Percentiles rank a stretch among this genome's conserved stretches.
These are phyloP conservation scores for Orientallactaga bullata DNA, from an alignment of 2,113 vertebrate genomes.

Conservation along the genomic window DNA sequence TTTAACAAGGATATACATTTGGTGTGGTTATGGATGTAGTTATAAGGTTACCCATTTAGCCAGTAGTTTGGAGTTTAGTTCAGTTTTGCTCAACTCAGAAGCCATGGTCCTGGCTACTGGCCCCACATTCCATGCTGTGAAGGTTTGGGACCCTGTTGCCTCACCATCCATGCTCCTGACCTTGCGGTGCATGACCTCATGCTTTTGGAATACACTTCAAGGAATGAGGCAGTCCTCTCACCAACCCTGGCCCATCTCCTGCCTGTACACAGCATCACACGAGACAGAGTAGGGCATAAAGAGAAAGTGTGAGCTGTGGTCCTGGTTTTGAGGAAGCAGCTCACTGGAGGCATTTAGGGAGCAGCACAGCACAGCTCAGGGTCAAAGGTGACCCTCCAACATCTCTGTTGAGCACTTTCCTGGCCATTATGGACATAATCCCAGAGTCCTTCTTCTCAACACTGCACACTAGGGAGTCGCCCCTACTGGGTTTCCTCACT, in stretches of 20 bases:
- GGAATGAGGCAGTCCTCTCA: slow-evolving; percentile 53
- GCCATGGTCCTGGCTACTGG: background rate
- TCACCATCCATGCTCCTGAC: slow-evolving; percentile 44
- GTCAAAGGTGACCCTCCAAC: background rate
- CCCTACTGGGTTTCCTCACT: background rate
- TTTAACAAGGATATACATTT: background rate
- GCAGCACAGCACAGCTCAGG: background rate
- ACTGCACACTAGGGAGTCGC: background rate
- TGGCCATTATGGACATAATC: background rate
- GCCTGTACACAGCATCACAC: background rate
- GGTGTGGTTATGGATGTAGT: background rate
- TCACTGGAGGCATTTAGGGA: background rate
- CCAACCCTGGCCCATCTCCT: slow-evolving; percentile 44
- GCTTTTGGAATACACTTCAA: slow-evolving; percentile 64
- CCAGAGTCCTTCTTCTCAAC: background rate
- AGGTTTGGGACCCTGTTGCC: background rate
- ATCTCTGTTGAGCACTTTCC: background rate
- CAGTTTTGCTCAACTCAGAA: background rate
- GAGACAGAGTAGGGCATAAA: slow-evolving; percentile 1
- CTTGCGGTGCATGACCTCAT: slow-evolving; percentile 67
- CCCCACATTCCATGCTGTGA: background rate
- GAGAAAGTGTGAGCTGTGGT: background rate
- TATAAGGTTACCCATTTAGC: background rate
- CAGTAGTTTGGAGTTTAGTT: background rate
- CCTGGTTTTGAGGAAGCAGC: slow-evolving; percentile 25